Base-by-base conservation (phyloP, 2,113 vertebrate genomes). In the Muscicapa adusta region DNA sequence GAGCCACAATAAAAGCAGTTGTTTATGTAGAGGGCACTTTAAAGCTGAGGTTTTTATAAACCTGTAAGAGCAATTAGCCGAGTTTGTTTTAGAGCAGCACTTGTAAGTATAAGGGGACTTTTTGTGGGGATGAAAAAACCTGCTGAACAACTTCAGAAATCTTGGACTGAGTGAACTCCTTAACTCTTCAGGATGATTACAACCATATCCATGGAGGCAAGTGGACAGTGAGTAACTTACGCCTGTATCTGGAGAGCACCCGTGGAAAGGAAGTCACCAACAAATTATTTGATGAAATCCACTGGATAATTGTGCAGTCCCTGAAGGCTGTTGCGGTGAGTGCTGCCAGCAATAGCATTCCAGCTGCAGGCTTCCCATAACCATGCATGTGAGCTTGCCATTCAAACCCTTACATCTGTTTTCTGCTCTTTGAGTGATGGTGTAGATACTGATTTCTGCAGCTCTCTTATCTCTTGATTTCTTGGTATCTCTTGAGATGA, bases 181-280 rank as follows among this genome's bases (percentile, higher is more conserved):
- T 83, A 81, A 72, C 76, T 85, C 36, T 65, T n/a, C 97, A 99
- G 99, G 99, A 99, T 58, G 99, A 99, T 95, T 99, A 99, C 97
- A 99, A 99, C 96, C 99, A 99, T 31, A 98, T 99, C 81, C 99
- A 99, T 3, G 99, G 99, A 43, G 99, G 99, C 76, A 99, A 99
- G 96, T 99, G 99, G 99, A 99, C 99, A 0, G 99, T 99, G 94
- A 99, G 97, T 93, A 99, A 99, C 96, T 97, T 99, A 79, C 98
- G 99, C 20, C 97, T 99, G 56, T 99, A 99, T 96, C 97, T 99
- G 90, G 99, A 99, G 97, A 99, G 99, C 98, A 99, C 99, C 42
- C 98, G 99, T 34, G 99, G 99, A 66, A 98, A 97, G 93, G 99
- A 99, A 78, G 99, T 99, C 96, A 99, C 99, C 24, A 97, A 96